Percentiles rank a stretch among this genome's conserved stretches.
These are phyloP conservation scores for Parapristionchus giblindavisi DNA, from an alignment of 2,888 invertebrate genomes.

Conservation along the genomic window DNA sequence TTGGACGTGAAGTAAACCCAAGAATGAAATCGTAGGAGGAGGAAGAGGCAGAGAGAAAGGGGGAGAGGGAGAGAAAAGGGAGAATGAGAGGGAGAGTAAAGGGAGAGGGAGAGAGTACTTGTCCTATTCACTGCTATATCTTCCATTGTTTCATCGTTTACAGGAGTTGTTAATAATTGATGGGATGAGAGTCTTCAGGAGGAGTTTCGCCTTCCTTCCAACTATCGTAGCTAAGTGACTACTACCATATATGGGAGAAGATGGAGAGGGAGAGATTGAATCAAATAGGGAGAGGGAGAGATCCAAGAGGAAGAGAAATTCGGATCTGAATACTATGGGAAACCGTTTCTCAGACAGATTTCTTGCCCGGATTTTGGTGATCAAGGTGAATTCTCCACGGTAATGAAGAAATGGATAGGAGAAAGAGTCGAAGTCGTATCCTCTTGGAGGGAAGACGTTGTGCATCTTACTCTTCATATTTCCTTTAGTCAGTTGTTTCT, in stretches of 20 bases:
- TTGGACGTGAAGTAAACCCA: background rate
- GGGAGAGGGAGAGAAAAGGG: background rate
- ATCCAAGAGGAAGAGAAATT: no score
- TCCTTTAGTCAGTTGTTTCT: no score
- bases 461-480: slow-evolving; percentile 18
- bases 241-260: background rate
- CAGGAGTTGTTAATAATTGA: slow-evolving; percentile 19
- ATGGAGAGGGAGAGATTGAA: slow-evolving; percentile 1
- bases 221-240: background rate
- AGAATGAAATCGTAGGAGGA: slow-evolving; percentile 3
- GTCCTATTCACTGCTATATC: slow-evolving; percentile 15
- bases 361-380: background rate
- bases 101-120: background rate
- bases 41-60: slow-evolving; percentile 3
- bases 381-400: slow-evolving; percentile 12
- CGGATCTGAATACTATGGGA: background rate
- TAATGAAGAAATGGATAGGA: slow-evolving; percentile 34
- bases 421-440: no score
- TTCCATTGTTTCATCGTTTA: slow-evolving; percentile 18
- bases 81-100: background rate
- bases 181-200: background rate
- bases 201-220: slow-evolving; percentile 12
- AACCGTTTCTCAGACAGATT: slow-evolving; percentile 34
- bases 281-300: background rate
- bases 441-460: no score